Conservation (phyloP, 92 coral and sea anemone species). For the Bergia puertoricense region DNA sequence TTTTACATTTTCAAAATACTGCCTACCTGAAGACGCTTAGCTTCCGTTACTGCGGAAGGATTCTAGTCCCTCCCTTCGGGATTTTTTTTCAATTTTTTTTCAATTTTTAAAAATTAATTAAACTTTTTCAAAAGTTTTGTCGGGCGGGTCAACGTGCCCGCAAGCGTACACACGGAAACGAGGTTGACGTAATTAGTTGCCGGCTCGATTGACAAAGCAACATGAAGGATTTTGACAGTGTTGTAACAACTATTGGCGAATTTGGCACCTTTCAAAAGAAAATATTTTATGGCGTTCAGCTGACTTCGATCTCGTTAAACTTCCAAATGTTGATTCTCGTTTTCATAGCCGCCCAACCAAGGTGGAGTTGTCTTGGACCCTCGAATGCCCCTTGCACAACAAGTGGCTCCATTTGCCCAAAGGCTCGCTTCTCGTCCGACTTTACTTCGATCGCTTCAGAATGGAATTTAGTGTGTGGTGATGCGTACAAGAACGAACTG, state of each 20-base stretch:
- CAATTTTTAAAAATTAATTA: too few relatives aligned
- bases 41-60: too few relatives aligned
- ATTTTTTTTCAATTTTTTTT: too few relatives aligned
- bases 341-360: constrained; percentile 83
- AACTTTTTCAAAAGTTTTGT: neutral
- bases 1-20: too few relatives aligned
- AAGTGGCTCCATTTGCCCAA: constrained; percentile 61
- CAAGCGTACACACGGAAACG: constrained; percentile 3
- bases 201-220: neutral
- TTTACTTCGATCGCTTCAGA: constrained; percentile 89
- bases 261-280: constrained; percentile 82
- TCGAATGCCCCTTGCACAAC: constrained; percentile 38
- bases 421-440: constrained; percentile 65
- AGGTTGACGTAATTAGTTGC: neutral
- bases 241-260: constrained; percentile 72
- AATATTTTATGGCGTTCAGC: constrained; percentile 57
- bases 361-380: constrained; percentile 69
- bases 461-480: constrained; percentile 84
- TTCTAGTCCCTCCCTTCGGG: too few relatives aligned
- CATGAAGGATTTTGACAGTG: constrained; percentile 76
- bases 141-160: neutral
- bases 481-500: constrained; percentile 79
- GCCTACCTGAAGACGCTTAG: too few relatives aligned
- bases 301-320: constrained; percentile 54
- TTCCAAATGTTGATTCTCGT: constrained; percentile 84